phyloP scores from a whole-genome alignment of 2,888 invertebrate genomes.

The Aelia acuminata region DNA sequence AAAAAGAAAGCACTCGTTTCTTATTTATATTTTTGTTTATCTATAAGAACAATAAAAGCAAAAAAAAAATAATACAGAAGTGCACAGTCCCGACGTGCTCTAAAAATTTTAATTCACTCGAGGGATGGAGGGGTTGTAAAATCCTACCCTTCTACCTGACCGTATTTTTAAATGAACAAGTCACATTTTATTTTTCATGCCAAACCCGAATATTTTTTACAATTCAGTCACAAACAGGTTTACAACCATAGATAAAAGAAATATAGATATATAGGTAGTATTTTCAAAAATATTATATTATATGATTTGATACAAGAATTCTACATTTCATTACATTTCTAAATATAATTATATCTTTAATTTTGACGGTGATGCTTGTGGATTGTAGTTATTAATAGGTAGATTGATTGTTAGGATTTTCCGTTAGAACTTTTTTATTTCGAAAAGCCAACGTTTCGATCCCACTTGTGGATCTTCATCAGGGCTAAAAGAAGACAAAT shows the following conservation, averaged over 20 bases:
- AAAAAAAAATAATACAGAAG: not conserved
- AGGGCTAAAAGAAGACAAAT: no score
- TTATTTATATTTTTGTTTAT: not conserved
- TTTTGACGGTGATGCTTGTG: no score
- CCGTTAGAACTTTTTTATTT: no score
- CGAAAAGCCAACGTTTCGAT: no score
- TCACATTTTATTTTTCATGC: not conserved
- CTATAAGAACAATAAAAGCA: not conserved
- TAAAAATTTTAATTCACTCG: conserved; percentile 31
- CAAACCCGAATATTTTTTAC: not conserved
- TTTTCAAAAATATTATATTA: no score
- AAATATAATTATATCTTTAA: no score
- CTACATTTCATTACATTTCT: no score
- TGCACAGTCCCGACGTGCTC: not conserved
- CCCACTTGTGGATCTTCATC: no score
- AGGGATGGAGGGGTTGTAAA: conserved; percentile 6
- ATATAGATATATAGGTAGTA: no score
- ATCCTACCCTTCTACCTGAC: conserved; percentile 20
- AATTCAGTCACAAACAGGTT: not conserved
- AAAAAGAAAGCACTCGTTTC: not conserved
- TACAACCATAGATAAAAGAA: not conserved
- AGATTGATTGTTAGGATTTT: no score
- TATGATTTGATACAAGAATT: no score
- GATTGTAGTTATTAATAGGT: no score
- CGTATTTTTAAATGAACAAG: conserved; percentile 15